Conservation (phyloP, 2,797 vertebrate genomes). For the Oreochromis grahami region DNA sequence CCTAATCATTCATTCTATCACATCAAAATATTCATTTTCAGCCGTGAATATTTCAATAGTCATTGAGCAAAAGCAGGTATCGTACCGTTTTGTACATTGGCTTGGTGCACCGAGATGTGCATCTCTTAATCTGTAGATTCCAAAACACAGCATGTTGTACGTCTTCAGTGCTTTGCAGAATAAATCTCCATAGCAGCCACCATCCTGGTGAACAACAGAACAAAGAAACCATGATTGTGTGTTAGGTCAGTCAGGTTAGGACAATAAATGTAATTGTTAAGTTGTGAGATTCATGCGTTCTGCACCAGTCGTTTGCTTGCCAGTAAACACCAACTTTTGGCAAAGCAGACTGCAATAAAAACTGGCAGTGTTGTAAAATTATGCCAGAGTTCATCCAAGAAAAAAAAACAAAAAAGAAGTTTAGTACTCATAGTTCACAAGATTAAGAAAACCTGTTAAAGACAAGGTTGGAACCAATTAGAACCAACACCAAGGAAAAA, state of each 20-base stretch:
- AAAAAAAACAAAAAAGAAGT: background rate
- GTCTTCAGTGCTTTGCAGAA: slow-evolving; percentile 99
- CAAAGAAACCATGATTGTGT: slow-evolving; percentile 3
- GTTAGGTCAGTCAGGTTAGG: background rate
- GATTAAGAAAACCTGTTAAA: slow-evolving; percentile 17
- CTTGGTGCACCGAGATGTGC: slow-evolving; percentile 86
- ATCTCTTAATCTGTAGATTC: slow-evolving; percentile 98
- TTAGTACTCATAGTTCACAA: background rate
- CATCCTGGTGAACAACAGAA: slow-evolving; percentile 80
- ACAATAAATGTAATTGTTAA: background rate
- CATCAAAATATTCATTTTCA: background rate
- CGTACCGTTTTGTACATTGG: slow-evolving; percentile 93
- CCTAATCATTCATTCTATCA: background rate
- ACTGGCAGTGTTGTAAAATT: slow-evolving; percentile 2
- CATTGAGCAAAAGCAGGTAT: background rate
- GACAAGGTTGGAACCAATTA: slow-evolving; percentile 26
- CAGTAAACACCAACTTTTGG: background rate
- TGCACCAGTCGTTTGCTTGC: background rate
- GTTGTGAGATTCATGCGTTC: background rate
- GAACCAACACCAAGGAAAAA: background rate
- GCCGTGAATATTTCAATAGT: too few species aligned
- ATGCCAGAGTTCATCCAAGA: slow-evolving; percentile 1
- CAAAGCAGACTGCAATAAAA: slow-evolving; percentile 9
- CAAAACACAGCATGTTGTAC: slow-evolving; percentile 99
- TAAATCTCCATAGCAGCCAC: slow-evolving; percentile 97